Evolutionary conservation across 2,113 vertebrate species (phyloP), one percentile per base, ranked within the genome.

Genomic region (Myotis yumanensis): DNA sequence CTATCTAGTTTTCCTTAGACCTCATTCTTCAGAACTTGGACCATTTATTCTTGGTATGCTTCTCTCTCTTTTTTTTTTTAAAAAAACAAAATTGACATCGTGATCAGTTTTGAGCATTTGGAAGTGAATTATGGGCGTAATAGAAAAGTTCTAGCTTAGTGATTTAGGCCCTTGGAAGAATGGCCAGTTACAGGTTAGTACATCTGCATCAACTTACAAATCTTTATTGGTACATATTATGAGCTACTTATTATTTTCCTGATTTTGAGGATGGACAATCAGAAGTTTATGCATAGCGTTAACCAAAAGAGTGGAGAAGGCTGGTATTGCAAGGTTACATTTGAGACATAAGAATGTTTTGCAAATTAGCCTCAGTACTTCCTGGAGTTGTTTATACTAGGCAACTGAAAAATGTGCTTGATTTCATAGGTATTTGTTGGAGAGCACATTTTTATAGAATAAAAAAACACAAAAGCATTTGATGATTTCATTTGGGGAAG

Each of bases 401-500:
- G 71, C 43, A 54, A 72, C n/a, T 68, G 8, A 52, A 66, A 72
- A 83, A 40, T 75, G 20, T 64, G 12, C 40, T 15, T 68, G 37
- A 23, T 89, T 96, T 93, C n/a, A 32, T 40, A 91, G 73, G 32
- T 75, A 85, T 92, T 94, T 94, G 64, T 18, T 76, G 22, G 40
- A 92, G 18, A 86, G 43, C 22, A 90, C 10, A 20, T 66, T 89
- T 86, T 62, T 79, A 73, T 15, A 57, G 15, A 86, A 69, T 48
- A 71, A 82, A 91, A 87, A 87, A 54, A 64, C 35, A 64, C 35
- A 86, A 90, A 87, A 81, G 64, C n/a, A 90, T 77, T 59, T 86
- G 59, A 83, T 94, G 22, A 94, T 93, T 94, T 89, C 73, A 86
- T 81, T 94, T 89, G 85, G 37, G 30, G 68, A 86, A 79, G 48